Evolutionary conservation across 1,140 invertebrate genomes (phyloP), one percentile per base, ranked within the genome.

Genomic region (Uloborus diversus): DNA sequence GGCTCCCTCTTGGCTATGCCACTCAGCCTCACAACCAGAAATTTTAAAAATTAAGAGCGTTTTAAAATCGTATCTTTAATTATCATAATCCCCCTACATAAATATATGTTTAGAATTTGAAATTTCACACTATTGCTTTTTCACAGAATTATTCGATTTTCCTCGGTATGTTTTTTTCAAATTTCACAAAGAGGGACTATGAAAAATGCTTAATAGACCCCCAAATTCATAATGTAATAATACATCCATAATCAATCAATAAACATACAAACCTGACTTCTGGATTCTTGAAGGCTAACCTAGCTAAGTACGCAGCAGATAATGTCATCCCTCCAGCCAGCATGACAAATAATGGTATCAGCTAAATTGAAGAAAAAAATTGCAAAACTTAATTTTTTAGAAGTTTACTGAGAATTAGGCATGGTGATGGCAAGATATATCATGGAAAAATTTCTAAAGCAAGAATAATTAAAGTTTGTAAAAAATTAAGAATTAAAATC

Each of bases 281-380:
- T 35, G 76, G 76, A 32, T 69, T 68, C 9, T 68, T 68, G 25
- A 69, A 59, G 30, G 76, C 76, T 61, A 79, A 59, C 33, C 76
- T 59, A 14, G 65, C 64, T 14, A 79, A 49, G 33, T 79, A 79
- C 11, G 32, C 76, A 47, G 53, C 76, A 33, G 76, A 79, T 9
- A 79, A 27, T 0, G 25, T 3, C 35, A 68, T 49, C 23, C 76
- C 76, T 27, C 51, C 64, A 30, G 64, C 76, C 28, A 79, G 64
- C 59, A 79, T 69, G n/a, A 69, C 64, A 51, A 79, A 79, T 11
- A 79, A 30, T 13, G 76, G 76, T 51, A 79, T 61, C 27, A 79
- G 61, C 76, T 79, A 28, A 2, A 79, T 27, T 28, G 1, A n/a
- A 25, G 33, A 49, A 28, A 61, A 1, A 71, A 42, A 28, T 35